Base-by-base conservation (phyloP, 1,140 invertebrate species). In the Penaeus chinensis region DNA sequence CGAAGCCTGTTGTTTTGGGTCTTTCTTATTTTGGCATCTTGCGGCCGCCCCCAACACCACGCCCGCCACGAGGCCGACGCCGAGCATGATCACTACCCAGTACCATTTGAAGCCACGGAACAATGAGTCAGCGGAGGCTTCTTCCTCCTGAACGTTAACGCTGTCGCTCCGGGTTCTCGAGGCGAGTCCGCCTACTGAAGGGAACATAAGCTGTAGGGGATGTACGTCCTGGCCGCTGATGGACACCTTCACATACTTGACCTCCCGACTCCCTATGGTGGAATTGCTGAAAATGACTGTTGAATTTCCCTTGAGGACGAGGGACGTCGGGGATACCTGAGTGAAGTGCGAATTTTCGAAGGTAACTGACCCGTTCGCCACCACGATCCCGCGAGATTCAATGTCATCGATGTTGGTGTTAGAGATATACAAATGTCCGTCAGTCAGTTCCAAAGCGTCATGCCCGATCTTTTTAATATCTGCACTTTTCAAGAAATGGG, bases 1-100 rank as follows among this genome's bases (percentile, higher is more conserved):
- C 4, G 80, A 82, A 5, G 24, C 24, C 13, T 32, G 37, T 1
- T 37, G 24, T 11, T 63, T 83, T 11, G 27, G 24, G 5, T 65
- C 24, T 24, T 5, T 60, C 20, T 18, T 71, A 16, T 27, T 32
- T 62, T 60, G 42, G 65, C 86, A 87, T 69, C 81, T 77, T 32
- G 77, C 69, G 22, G 86, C 86, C 18, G 66, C 66, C 71, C 80
- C 86, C 16, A 87, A 32, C 65, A 87, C 71, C 32, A 87, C 27
- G 3, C 86, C 86, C 22, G 80, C 74, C 13, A 87, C 69, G 7
- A 87, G 10, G 13, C 86, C 86, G 13, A 74, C 61, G 1, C 32
- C 81, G 60, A 37, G 22, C 86, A 87, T 87, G 54, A 87, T 77
- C 16, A 78, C 27, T 7, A 87, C 37, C 86, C 86, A 87, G 71